Evolutionary conservation across 2,888 invertebrate species (phyloP), one percentile per base, ranked within the genome.

Genomic region (Lordiphosa fenestrarum): DNA sequence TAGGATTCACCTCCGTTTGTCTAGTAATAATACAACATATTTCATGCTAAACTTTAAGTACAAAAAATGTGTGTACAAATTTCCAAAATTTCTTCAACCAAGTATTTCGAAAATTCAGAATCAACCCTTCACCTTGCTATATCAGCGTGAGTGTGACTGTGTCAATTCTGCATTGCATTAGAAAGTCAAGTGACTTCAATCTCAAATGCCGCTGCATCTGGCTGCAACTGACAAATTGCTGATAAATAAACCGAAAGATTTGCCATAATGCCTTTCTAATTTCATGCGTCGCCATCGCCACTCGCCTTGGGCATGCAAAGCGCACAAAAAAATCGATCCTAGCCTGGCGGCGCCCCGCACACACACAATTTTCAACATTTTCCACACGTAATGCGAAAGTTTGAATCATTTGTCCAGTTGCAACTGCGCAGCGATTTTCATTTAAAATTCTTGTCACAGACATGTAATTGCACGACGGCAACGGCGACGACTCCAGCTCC

Each of bases 361-460:
- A 48, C 41, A 52, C 41, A 52, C 62, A 56, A 60, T 64, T 77
- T 83, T 82, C 69, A 75, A 66, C 73, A 82, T 83, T 82, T 82
- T 81, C 75, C 73, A 82, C 81, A 82, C 81, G 81, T 82, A 81
- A 73, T 68, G 76, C 73, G 72, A 78, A 82, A 81, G 81, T 83
- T 82, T 75, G 75, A 82, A 82, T 82, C 83, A 82, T 82, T 82
- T 82, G 81, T 82, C 83, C 83, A 75, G 67, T 69, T 76, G 68
- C 64, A 67, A 69, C 71, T 69, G 64, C 74, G 69, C 66, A 60
- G 64, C 60, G 61, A 62, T 70, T 81, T 77, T 73, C 81, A 78
- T 80, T 80, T 82, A 80, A 80, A 80, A 80, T 80, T 80, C 80
- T 80, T 82, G 82, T 80, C 80, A 80, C 78, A 80, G 71, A 82